Evolutionary conservation across 2,888 invertebrate genomes (phyloP).

Genomic region (Phrixothrix hirtus): DNA sequence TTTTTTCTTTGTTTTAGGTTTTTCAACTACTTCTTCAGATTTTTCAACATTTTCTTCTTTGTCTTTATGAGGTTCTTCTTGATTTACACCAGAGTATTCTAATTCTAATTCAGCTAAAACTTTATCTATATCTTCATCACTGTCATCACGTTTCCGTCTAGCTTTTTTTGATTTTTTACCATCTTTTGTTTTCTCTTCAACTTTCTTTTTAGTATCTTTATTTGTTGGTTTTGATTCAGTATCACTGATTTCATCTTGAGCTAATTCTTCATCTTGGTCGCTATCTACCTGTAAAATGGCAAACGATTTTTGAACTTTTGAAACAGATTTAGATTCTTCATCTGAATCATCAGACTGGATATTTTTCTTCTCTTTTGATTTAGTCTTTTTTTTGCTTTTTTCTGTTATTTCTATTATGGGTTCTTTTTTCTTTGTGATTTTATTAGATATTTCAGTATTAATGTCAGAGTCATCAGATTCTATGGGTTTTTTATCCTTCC

Average conservation of each 20-base stretch:
- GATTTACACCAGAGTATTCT: constrained; percentile 73
- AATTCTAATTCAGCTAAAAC: constrained; percentile 80
- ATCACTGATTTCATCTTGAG: constrained; percentile 51
- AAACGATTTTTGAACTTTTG: constrained; percentile 57
- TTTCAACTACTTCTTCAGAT: constrained; percentile 54
- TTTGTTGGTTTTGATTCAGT: constrained; percentile 53
- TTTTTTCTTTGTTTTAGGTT: constrained; percentile 42
- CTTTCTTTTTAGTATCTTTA: constrained; percentile 53
- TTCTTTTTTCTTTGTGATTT: constrained; percentile 45
- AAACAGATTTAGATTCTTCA: constrained; percentile 53
- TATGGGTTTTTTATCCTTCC: constrained; percentile 47
- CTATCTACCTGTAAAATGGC: constrained; percentile 69
- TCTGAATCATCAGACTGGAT: constrained; percentile 51
- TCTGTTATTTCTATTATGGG: constrained; percentile 49
- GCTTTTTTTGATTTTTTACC: constrained; percentile 75
- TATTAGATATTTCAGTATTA: constrained; percentile 40
- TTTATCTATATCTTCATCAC: constrained; percentile 82
- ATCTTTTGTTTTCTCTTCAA: constrained; percentile 54
- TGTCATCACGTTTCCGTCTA: constrained; percentile 74
- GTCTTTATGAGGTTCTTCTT: constrained; percentile 56
- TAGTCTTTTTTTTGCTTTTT: constrained; percentile 45
- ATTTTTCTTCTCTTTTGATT: constrained; percentile 50
- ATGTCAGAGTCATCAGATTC: constrained; percentile 52
- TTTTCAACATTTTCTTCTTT: constrained; percentile 44
- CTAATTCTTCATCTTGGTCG: constrained; percentile 55